phyloP scores from a whole-genome alignment of 2,797 vertebrate species.

The Tragopan temminckii region DNA sequence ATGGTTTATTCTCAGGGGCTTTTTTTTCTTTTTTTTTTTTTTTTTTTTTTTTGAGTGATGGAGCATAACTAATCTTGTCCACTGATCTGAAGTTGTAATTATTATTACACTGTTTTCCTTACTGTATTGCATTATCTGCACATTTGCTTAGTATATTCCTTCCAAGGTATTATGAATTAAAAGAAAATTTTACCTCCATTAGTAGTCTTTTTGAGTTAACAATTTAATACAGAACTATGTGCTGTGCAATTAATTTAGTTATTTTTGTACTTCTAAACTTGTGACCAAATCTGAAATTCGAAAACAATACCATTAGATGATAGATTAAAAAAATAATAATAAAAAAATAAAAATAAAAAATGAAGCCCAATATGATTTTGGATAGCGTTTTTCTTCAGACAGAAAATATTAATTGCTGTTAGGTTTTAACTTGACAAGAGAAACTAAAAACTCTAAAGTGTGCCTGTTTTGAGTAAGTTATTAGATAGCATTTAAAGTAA shows the following conservation, averaged over 20 bases:
- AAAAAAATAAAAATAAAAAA: neutral
- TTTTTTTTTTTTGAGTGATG: neutral
- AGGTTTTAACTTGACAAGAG: neutral
- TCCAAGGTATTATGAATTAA: neutral
- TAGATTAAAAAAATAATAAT: no score
- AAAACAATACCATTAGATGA: neutral
- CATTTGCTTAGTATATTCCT: neutral
- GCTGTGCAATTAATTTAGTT: neutral
- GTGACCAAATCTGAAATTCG: neutral
- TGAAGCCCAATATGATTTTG: neutral
- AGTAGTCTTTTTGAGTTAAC: neutral
- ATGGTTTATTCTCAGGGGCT: neutral
- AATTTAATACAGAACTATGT: neutral
- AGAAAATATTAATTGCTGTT: neutral
- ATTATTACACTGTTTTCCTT: rapidly evolving
- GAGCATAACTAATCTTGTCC: neutral
- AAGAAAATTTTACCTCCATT: neutral
- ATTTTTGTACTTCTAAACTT: neutral
- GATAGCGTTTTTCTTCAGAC: neutral
- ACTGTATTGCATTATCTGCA: neutral
- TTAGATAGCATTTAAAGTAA: neutral
- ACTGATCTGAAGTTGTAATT: neutral
- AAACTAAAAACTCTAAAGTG: neutral
- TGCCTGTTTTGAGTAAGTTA: neutral
- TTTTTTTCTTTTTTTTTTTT: no score